Evolutionary conservation across 2,888 invertebrate species (phyloP), one percentile per base, ranked within the genome.

Genomic region (Bombylius discolor): DNA sequence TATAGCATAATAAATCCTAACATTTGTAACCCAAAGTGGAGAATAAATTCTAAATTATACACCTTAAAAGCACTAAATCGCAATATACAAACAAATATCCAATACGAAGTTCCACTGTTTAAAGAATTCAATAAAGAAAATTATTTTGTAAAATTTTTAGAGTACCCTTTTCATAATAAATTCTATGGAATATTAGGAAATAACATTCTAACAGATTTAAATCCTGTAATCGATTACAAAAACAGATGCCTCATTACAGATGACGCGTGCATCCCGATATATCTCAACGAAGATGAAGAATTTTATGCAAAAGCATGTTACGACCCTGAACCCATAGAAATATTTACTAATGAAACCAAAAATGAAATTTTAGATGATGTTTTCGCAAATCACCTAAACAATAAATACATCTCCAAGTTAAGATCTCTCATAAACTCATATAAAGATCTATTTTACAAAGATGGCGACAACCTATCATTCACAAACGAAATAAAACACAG

Each of bases 231-330:
- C 1, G 34, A 48, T 23, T 51, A 51, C 39, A 55, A 52, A 56
- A 67, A 56, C 5, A 49, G 49, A n/a, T 32, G 11, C 7, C 5
- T 49, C 2, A 49, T 12, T 12, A 49, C 49, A 12, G 33, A 34
- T 3, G n/a, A 49, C 9, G 33, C 49, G 7, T 11, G 6, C 9
- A 49, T 49, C n/a, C 49, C 49, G 1, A 49, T 49, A 7, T 49
- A 34, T 5, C 13, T 49, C 32, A 34, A 49, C n/a, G 32, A 36
- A 49, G 34, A 49, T 32, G 49, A 36, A 49, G 49, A 49, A 49
- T 2, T 23, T 23, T 23, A 23, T 23, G 23, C 23, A 23, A 23
- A 23, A 23, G 23, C 23, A 23, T 23, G 23, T 23, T 23, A 23
- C 23, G 3, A 23, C 23, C 3, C 3, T 23, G 23, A 23, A 23